phyloP scores from a whole-genome alignment of 2,797 vertebrate species.

The Gambusia yucatana region DNA sequence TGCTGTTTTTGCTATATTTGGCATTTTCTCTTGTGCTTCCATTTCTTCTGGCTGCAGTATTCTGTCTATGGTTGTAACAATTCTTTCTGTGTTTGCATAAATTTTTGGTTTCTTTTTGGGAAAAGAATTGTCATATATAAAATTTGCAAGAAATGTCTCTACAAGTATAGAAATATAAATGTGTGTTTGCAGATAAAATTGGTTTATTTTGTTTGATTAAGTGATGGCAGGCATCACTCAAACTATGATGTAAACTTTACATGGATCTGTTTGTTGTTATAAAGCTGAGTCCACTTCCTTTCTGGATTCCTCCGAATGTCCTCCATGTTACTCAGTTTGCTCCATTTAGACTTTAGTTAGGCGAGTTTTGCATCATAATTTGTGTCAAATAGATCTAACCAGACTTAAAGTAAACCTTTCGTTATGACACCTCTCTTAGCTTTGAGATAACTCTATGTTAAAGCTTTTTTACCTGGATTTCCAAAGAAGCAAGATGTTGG shows the following conservation, averaged over 20 bases:
- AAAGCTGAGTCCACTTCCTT: slow-evolving; percentile 37
- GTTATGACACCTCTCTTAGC: background rate
- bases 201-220: slow-evolving; percentile 49
- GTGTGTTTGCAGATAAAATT: slow-evolving; percentile 29
- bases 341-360: background rate
- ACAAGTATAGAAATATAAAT: slow-evolving; percentile 12
- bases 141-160: background rate
- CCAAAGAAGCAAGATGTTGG: slow-evolving; percentile 17
- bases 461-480: background rate
- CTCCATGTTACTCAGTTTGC: background rate
- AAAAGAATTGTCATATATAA: background rate
- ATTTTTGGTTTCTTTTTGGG: background rate
- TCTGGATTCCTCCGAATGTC: slow-evolving; percentile 19
- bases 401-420: background rate
- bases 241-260: slow-evolving; percentile 44
- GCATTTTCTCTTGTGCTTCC: too few species aligned
- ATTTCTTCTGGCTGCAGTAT: too few species aligned
- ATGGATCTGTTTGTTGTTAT: slow-evolving; percentile 47
- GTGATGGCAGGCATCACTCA: slow-evolving; percentile 30
- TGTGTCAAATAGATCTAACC: background rate
- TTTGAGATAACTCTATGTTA: background rate
- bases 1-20: too few species aligned
- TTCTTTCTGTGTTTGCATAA: background rate
- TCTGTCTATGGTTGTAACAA: too few species aligned
- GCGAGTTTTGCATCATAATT: background rate